Conservation (phyloP, 2,797 vertebrate species). For the Labeo calbasu region DNA sequence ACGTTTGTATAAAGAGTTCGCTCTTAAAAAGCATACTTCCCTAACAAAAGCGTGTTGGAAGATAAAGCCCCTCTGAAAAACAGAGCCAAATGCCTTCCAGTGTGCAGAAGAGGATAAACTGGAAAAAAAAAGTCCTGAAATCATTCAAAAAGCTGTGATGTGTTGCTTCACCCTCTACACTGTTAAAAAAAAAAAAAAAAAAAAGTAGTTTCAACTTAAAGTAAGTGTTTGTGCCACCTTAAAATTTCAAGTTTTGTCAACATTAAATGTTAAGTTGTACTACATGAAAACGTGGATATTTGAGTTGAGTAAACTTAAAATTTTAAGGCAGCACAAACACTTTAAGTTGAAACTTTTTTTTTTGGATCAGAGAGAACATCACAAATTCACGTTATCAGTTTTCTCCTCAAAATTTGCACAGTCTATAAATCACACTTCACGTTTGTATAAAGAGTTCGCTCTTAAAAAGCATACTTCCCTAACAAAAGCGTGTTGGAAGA, state of each 20-base stretch:
- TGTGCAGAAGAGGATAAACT: constrained; percentile 17
- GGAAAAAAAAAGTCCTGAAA: constrained; percentile 23
- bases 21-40: constrained; percentile 40
- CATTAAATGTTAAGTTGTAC: no score
- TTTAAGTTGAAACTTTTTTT: no score
- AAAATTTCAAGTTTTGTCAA: no score
- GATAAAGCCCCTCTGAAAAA: constrained; percentile 17
- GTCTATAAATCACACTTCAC: constrained; percentile 40
- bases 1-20: constrained; percentile 61
- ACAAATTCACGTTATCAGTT: no score
- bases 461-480: constrained; percentile 40
- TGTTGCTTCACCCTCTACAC: constrained; percentile 23
- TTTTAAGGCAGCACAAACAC: no score
- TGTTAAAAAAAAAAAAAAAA: no score
- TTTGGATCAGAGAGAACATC: no score
- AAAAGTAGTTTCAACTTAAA: no score
- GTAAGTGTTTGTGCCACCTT: no score
- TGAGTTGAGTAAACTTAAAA: no score
- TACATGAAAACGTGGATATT: no score
- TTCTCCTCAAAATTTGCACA: no score
- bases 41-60: constrained; percentile 24
- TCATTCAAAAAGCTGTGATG: constrained; percentile 64
- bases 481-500: constrained; percentile 27
- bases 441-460: constrained; percentile 60
- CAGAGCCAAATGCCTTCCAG: not conserved